Base-by-base conservation (phyloP, 2,888 invertebrate species). In the Melanchra persicariae region DNA sequence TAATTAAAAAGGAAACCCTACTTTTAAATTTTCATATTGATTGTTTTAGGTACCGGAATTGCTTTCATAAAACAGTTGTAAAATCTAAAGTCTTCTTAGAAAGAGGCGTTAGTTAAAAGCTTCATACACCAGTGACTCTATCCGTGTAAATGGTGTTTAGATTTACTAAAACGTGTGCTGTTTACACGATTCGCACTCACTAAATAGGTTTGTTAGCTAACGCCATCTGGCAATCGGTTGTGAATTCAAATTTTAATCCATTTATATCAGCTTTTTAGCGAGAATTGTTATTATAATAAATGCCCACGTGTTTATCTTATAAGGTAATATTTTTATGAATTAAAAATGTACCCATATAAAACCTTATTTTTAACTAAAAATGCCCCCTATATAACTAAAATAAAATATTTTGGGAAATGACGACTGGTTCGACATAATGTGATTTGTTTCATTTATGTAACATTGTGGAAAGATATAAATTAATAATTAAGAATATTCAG, bases 211-310 rank as follows among this genome's bases (percentile, higher is more conserved):
- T 15, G 40, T 43, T 22, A 43, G 26, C 34, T 63, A 55, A 69
- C 49, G 73, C 34, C 43, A 15, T 52, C 40, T 64, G 22, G 4
- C 8, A 49, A 59, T 65, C 17, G 75, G 79, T 76, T 76, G 75
- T 76, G 75, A 76, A 73, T 72, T 65, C 8, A 78, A 59, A 72
- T 49, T 49, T 58, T 47, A 26, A 58, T 77, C 43, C 26, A 55
- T 37, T 34, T 68, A 26, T 49, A 37, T 57, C 43, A 49, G 43
- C n/a, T 30, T 74, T 67, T 51, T 68, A 30, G 17, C 22, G 17
- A 43, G n/a, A 52, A 22, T 19, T 6, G n/a, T 55, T 66, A 40
- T 72, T 64, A 52, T 54, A 70, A 70, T 71, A 49, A 40, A 71
- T 30, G 47, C 24, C 47, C 24, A 52, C 2, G 15, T 61, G 43